Base-by-base conservation (phyloP, 2,113 vertebrate genomes). In the Bubalus kerabau region DNA sequence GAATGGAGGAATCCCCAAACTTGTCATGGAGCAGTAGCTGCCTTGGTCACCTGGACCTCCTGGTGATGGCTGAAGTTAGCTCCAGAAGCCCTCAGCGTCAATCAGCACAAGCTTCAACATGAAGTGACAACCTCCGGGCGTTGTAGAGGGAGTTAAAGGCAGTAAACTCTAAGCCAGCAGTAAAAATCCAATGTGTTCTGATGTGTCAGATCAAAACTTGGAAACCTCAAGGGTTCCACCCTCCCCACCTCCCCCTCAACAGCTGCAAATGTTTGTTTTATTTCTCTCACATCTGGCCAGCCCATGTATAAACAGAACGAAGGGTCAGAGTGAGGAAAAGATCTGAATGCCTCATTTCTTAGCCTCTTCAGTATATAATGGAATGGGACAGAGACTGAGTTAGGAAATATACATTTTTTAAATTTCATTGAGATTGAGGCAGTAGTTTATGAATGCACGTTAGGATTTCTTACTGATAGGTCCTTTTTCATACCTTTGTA, bases 221-320 rank as follows among this genome's bases (percentile, higher is more conserved):
- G 94, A 89, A 97, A 97, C 50, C 84, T 95, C 89, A 4, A 40
- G 86, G 6, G 11, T 21, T 96, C 89, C 87, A 83, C 96, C 97
- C 96, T 86, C 4, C 28, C 36, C 71, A 17, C 93, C 76, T 43
- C 30, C 16, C 36, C 64, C 46, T 92, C 97, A 96, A 83, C 96
- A 98, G 98, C 97, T 97, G 96, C 98, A 96, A 88, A 48, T 96
- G 95, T 98, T 98, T 97, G 60, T 81, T 91, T 89, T 95, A 76
- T 84, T 97, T 93, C 87, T 93, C 74, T 90, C 96, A 93, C 98
- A 98, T 98, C 97, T 98, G 98, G 96, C 67, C 52, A 28, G 71
- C 50, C 95, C 54, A 3, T 59, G 94, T 71, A 87, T 97, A 94
- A 97, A 98, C 95, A 96, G 74, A 94, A 84, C 30, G 48, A 97